These are phyloP conservation scores for Drosophila tropicalis DNA, from an alignment of 1,140 invertebrate genomes.

Conservation along the genomic window DNA sequence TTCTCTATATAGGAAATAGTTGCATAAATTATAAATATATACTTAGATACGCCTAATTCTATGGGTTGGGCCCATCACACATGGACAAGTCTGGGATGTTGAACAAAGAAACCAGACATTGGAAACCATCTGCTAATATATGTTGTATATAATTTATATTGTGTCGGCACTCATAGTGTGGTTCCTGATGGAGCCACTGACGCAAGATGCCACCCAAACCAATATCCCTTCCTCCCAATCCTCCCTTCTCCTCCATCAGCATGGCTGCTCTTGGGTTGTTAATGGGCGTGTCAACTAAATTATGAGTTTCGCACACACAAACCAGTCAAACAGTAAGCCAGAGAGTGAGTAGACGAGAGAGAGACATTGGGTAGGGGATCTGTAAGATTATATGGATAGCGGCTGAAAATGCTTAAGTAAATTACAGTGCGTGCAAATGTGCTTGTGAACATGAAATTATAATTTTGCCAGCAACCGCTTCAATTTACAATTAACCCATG, in stretches of 20 bases:
- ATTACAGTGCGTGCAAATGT: conserved; percentile 83
- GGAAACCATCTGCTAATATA: conserved; percentile 15
- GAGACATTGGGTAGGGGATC: conserved; percentile 1
- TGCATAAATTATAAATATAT: conserved; percentile 6
- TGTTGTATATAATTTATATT: conserved; percentile 73
- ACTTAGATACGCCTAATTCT: not conserved
- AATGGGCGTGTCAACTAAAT: conserved; percentile 80
- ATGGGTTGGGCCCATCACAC: not conserved
- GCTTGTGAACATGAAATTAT: conserved; percentile 83
- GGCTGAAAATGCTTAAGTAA: conserved; percentile 78
- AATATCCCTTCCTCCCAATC: conserved; percentile 10
- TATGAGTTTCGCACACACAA: conserved; percentile 78
- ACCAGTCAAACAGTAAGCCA: conserved; percentile 34
- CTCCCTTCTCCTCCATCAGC: not conserved
- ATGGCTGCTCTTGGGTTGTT: conserved; percentile 57
- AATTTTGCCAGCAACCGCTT: conserved; percentile 60
- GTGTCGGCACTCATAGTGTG: conserved; percentile 66
- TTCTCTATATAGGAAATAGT: not conserved
- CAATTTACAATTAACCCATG: conserved; percentile 74
- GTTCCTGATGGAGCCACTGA: conserved; percentile 73
- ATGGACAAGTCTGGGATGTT: not conserved
- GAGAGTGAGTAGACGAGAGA: conserved; percentile 2
- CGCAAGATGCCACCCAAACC: conserved; percentile 71
- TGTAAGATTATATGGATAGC: conserved; percentile 59
- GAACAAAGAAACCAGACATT: conserved; percentile 9